Evolutionary conservation across 1,140 invertebrate genomes (phyloP).

Genomic region (Phthorimaea operculella): DNA sequence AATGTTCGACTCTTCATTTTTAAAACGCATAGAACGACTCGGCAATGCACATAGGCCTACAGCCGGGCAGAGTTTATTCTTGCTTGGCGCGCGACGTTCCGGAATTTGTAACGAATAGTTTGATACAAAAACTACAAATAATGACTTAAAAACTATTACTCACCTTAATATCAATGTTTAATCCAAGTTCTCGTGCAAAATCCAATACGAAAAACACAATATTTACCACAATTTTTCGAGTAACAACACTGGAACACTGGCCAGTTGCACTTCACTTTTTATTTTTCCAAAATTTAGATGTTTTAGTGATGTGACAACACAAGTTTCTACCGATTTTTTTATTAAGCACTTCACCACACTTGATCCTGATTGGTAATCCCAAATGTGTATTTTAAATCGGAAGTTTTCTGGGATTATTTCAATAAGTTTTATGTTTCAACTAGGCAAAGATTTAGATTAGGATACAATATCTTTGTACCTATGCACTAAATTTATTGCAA

Average conservation of each 20-base stretch:
- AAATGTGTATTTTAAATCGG: too few species aligned
- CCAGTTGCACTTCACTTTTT: background rate
- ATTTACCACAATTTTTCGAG: conserved; percentile 4
- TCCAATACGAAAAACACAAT: conserved; percentile 38
- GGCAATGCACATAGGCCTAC: conserved; percentile 32
- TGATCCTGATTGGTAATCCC: too few species aligned
- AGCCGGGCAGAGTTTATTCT: conserved; percentile 13
- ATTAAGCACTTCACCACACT: too few species aligned
- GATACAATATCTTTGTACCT: background rate
- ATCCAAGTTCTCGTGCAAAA: conserved; percentile 40
- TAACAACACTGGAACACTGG: background rate
- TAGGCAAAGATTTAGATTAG: too few species aligned
- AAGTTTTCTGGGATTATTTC: too few species aligned
- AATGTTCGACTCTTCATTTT: conserved; percentile 9
- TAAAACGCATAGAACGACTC: conserved; percentile 6
- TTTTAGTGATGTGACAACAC: background rate
- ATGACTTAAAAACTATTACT: conserved; percentile 11
- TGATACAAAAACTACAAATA: conserved; percentile 11
- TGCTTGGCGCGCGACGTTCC: conserved; percentile 11
- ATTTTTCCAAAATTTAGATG: background rate
- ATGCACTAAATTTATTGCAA: background rate
- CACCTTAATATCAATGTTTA: conserved; percentile 44
- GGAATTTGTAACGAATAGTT: conserved; percentile 13
- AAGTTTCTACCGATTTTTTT: background rate
- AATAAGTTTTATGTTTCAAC: too few species aligned